Base-by-base conservation (phyloP, 2,888 invertebrate genomes). In the Bellardia bayeri region DNA sequence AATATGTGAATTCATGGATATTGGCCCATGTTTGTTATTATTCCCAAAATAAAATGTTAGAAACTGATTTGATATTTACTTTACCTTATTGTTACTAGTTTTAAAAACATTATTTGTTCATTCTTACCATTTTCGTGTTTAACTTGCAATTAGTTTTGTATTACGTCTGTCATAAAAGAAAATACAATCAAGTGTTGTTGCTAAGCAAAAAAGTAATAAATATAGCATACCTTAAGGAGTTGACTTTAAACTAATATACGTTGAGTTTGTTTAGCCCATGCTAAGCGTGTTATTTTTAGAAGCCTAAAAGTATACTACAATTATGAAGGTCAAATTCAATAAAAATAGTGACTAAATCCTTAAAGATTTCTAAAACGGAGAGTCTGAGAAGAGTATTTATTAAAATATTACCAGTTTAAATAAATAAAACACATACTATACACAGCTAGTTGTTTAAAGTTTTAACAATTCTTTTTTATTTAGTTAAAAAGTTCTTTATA, bases 401-500 rank as follows among this genome's bases (percentile, higher is more conserved):
- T 51, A 23, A 8, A 40, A n/a, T 6, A 7, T 40, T n/a, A 3
- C 40, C 13, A n/a, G 42, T 23, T 3, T 11, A 30, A 56, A 23
- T 13, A n/a, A 80, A 71, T 80, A 80, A 80, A 80, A 80, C 80
- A 71, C 71, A 58, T 7, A 23, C 11, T 49, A 30, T n/a, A 7
- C n/a, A 37, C 37, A 63, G 14, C 8, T 13, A 0, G 11, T 42
- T 9, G 9, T 30, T 30, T 58, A 3, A 23, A 30, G 30, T 58
- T 58, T 58, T 4, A 58, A 58, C 58, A 58, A 58, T 13, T 58
- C 11, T 33, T 16, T 56, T 56, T 30, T 58, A 58, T 58, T 58
- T 58, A 4, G 11, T 33, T 30, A 30, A 4, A 23, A 58, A 58
- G 58, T 58, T 30, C 11, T 58, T 58, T 58, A 5, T 30, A 58